Conservation (phyloP, 2,888 invertebrate genomes). For the Conchocele bisecta region DNA sequence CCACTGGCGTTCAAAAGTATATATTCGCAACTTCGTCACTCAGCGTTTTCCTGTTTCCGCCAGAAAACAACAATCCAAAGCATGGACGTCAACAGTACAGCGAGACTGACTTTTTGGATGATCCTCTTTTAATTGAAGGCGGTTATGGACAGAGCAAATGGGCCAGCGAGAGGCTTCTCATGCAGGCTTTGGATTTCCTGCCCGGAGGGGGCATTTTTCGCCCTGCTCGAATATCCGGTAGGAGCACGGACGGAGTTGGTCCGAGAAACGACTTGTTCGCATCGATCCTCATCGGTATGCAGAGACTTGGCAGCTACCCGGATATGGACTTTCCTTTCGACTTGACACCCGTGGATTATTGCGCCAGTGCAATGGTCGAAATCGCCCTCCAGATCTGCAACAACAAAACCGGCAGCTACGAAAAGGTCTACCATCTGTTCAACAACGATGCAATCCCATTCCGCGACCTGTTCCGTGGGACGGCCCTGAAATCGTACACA, state of each 20-base stretch:
- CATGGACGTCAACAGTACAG: constrained; percentile 32
- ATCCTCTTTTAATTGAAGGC: constrained; percentile 60
- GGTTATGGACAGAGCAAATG: constrained; percentile 72
- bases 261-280: constrained; percentile 68
- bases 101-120: constrained; percentile 62
- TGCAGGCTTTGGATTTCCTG: constrained; percentile 63
- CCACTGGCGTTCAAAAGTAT: constrained; percentile 64
- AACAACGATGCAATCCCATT: constrained; percentile 65
- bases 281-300: constrained; percentile 61
- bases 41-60: constrained; percentile 69
- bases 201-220: constrained; percentile 71
- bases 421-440: constrained; percentile 65
- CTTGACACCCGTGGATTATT: constrained; percentile 69
- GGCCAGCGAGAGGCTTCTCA: constrained; percentile 66
- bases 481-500: constrained; percentile 48
- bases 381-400: constrained; percentile 58
- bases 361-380: constrained; percentile 66
- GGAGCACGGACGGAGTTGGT: constrained; percentile 60
- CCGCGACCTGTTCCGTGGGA: constrained; percentile 61
- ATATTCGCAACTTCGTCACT: constrained; percentile 68
- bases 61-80: constrained; percentile 9
- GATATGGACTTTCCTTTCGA: constrained; percentile 70
- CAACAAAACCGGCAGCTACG: constrained; percentile 16
- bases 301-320: constrained; percentile 60
- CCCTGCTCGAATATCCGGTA: constrained; percentile 66